Conservation (phyloP, 2,888 invertebrate genomes). For the Cataglyphis cursor region DNA sequence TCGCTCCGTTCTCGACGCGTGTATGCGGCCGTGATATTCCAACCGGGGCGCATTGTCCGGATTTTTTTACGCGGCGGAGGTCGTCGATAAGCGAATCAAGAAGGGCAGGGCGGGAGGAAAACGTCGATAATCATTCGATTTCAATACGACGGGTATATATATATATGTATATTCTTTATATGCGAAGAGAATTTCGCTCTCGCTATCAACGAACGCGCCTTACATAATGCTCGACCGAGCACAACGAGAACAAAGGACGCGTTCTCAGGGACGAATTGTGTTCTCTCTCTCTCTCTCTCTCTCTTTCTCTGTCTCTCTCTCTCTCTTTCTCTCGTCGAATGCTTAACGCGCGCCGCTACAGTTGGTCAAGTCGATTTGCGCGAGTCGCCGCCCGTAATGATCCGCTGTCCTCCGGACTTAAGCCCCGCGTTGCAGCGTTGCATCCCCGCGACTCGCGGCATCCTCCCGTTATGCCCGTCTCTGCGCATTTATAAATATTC, state of each 20-base stretch:
- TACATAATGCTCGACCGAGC: conserved; percentile 67
- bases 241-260: conserved; percentile 74
- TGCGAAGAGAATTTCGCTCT: conserved; percentile 12
- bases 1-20: conserved; percentile 41
- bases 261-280: conserved; percentile 71
- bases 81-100: conserved; percentile 69
- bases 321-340: conserved; percentile 32
- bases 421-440: conserved; percentile 21
- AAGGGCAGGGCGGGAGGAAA: conserved; percentile 62
- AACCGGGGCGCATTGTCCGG: conserved; percentile 60
- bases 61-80: conserved; percentile 67
- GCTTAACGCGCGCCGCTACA: conserved; percentile 63
- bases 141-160: conserved; percentile 62
- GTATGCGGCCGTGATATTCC: conserved; percentile 44
- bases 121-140: conserved; percentile 73
- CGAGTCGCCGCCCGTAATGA: conserved; percentile 66
- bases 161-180: conserved; percentile 57
- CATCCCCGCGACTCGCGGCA: conserved; percentile 23
- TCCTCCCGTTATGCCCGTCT: conserved; percentile 22
- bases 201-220: conserved; percentile 64
- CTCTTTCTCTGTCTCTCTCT: too few relatives aligned
- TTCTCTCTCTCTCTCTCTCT: background rate
- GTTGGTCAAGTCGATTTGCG: conserved; percentile 67
- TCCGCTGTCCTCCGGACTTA: conserved; percentile 55
- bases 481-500: conserved; percentile 68